phyloP scores from a whole-genome alignment of 2,797 vertebrate species.

The Phrynocephalus forsythii region DNA sequence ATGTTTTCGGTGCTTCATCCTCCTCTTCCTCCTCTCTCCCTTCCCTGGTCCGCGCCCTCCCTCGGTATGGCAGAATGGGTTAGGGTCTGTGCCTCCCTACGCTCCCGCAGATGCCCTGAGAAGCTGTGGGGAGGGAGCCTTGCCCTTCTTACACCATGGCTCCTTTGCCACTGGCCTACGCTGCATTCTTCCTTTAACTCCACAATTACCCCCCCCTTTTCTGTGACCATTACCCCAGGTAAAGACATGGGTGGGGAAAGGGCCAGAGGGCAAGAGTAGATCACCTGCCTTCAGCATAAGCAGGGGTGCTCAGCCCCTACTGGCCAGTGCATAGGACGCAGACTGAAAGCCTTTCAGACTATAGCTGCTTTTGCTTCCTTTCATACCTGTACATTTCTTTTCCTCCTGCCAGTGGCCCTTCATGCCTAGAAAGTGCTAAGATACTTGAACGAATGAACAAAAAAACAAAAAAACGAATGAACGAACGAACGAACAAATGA shows the following conservation, averaged over 20 bases:
- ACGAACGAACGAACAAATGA: no score
- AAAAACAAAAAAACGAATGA: no score
- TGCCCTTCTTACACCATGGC: neutral
- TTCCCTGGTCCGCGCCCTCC: constrained; percentile 50
- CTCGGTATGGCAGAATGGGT: constrained; percentile 69
- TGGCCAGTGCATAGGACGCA: no score
- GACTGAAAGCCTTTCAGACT: no score
- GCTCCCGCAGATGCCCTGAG: constrained; percentile 59
- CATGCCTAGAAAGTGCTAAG: no score
- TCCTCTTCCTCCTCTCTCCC: constrained; percentile 42
- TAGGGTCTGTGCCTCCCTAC: constrained; percentile 63
- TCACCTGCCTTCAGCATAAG: neutral
- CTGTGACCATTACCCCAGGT: neutral
- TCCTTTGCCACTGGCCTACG: rapidly evolving
- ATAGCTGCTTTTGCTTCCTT: no score
- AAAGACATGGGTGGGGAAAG: neutral
- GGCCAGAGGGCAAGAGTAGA: neutral
- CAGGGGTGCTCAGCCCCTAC: no score
- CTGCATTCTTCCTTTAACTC: neutral
- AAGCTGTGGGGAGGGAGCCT: constrained; percentile 43
- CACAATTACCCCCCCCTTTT: neutral
- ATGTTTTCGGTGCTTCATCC: constrained; percentile 65
- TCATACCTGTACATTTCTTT: no score
- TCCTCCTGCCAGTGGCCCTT: no score
- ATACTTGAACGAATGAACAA: no score